A percentile compares a stretch with the other conserved stretches of the same genome.
phyloP scores from a whole-genome alignment of 2,113 vertebrate species.

The Nanorana parkeri region DNA sequence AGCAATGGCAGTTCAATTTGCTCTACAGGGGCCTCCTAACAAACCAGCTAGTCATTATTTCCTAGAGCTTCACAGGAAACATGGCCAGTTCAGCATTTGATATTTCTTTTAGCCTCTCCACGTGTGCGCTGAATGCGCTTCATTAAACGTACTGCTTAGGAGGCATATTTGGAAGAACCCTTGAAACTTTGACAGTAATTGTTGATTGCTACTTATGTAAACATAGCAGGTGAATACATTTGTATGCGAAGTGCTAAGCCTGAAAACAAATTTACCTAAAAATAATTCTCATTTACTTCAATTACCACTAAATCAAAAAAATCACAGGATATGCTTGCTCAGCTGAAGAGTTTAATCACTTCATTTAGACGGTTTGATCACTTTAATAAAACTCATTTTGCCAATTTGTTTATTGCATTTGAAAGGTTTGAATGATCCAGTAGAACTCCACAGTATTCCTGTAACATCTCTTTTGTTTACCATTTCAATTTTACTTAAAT shows the following conservation, averaged over 20 bases:
- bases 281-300: conserved; percentile 28
- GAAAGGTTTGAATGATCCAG: conserved; percentile 6
- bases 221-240: not conserved
- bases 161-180: not conserved
- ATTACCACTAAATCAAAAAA: conserved; percentile 36
- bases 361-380: conserved; percentile 2
- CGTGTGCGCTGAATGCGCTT: not conserved
- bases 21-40: not conserved
- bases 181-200: not conserved
- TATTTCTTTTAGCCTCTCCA: not conserved
- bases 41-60: not conserved
- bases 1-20: too few species aligned
- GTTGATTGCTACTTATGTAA: conserved; percentile 12
- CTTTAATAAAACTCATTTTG: conserved; percentile 43
- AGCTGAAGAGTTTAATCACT: conserved; percentile 35
- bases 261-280: conserved; percentile 24
- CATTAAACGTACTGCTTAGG: not conserved
- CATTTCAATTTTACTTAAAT: too few species aligned
- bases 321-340: conserved; percentile 6
- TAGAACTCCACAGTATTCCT: not conserved
- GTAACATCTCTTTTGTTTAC: not conserved
- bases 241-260: not conserved
- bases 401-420: conserved; percentile 21
- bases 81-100: not conserved
- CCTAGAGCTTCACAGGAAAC: not conserved